Evolutionary conservation across 92 coral and sea anemone genomes (phyloP), one percentile per base, ranked within the genome.

Genomic region (Pocillopora meandrina): DNA sequence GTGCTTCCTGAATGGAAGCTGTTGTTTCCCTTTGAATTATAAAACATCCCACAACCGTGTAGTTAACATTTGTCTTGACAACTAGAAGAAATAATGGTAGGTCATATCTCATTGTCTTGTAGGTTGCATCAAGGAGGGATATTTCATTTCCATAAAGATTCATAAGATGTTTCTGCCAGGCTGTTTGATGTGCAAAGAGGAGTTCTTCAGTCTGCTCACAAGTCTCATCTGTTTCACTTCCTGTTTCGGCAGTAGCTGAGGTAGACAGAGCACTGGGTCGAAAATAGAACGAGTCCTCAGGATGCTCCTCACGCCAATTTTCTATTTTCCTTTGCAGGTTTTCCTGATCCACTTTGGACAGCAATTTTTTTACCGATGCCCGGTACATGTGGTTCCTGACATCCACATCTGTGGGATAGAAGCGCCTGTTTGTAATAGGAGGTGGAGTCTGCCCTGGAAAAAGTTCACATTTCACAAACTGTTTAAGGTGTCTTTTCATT

Each of bases 341-440:
- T 80, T 90, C 82, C 64, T 90, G 95, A 42, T 92, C 95, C 16
- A 82, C 66, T 16, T 91, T 85, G 72, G 93, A 92, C 12, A 87
- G 75, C 84, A 76, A 33, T 21, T 81, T 55, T 79, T 87, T 90
- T 16, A 90, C 80, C 12, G 89, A 23, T 78, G 96, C 94, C 65
- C 52, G 66, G 79, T 90, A 92, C 89, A 92, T 92, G 71, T 90
- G 93, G 86, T 92, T 92, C 20, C 89, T 81, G 62, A 90, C 63
- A 42, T 87, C 89, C 20, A 81, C 84, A 67, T 88, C 80, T 47
- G 81, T 84, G 47, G 94, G 97, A 73, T 84, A 81, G 74, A 65
- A 93, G 71, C 94, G 89, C 79, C 94, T 84, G 85, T 91, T 93
- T 61, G 85, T 72, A 0, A 21, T 21, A 7, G 90, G 49, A 5